Conservation (phyloP, 2,888 invertebrate species). For the Drosophila robusta region DNA sequence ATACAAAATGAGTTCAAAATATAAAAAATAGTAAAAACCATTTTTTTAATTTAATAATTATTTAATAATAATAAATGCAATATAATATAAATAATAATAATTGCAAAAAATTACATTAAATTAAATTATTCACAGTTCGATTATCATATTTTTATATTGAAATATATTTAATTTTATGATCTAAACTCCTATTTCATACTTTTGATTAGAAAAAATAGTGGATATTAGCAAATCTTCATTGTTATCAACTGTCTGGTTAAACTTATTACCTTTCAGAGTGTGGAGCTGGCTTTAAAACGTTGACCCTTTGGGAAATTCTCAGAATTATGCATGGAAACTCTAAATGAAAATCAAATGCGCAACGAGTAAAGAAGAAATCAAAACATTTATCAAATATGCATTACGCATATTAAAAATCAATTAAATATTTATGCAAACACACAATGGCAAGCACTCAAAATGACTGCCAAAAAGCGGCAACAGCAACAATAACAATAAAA, state of each 20-base stretch:
- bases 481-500: constrained; percentile 21
- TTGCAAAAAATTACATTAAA: neutral
- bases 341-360: constrained; percentile 25
- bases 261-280: neutral
- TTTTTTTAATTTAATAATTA: neutral
- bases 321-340: constrained; percentile 26
- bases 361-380: constrained; percentile 26
- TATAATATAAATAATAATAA: neutral
- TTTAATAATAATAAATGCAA: neutral
- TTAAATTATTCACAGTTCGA: neutral
- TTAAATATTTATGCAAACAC: constrained; percentile 73
- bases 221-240: neutral
- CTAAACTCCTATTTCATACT: neutral
- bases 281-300: constrained; percentile 2
- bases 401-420: constrained; percentile 76
- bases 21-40: neutral
- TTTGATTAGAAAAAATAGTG: neutral
- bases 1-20: too few relatives aligned
- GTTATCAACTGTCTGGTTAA: neutral
- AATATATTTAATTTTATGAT: too few relatives aligned
- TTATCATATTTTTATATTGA: too few relatives aligned
- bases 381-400: constrained; percentile 69
- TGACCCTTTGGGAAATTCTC: constrained; percentile 1
- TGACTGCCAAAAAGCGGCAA: constrained; percentile 38
- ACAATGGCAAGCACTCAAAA: constrained; percentile 47